phyloP scores from a whole-genome alignment of 2,888 invertebrate species.

The Drosophila kanekoi region DNA sequence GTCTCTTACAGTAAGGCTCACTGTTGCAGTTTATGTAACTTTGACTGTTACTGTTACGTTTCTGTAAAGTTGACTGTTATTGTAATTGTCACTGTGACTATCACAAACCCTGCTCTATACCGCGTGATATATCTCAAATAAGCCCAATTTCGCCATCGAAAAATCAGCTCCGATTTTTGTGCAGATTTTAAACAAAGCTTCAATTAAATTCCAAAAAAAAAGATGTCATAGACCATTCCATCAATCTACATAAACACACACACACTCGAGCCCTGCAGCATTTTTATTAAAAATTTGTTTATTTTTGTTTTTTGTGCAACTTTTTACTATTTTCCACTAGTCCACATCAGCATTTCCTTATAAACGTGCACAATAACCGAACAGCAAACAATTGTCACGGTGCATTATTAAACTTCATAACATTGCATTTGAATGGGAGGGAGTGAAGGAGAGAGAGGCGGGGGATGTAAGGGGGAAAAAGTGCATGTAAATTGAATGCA shows the following conservation, averaged over 20 bases:
- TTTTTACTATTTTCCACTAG: conserved; percentile 1
- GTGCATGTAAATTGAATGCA: conserved; percentile 57
- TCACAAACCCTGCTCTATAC: background rate
- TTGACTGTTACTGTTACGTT: background rate
- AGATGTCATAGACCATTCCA: conserved; percentile 1
- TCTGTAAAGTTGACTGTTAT: too few relatives aligned
- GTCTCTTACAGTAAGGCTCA: too few relatives aligned
- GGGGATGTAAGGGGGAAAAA: conserved; percentile 22
- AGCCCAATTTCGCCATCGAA: background rate
- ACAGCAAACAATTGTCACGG: conserved; percentile 50
- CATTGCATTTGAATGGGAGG: conserved; percentile 19
- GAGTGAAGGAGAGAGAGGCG: conserved; percentile 5
- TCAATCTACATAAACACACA: conserved; percentile 1
- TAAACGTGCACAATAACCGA: conserved; percentile 29
- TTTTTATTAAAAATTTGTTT: conserved; percentile 14
- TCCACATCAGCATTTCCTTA: conserved; percentile 34
- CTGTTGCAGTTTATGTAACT: too few relatives aligned
- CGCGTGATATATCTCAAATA: background rate
- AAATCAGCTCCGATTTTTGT: background rate
- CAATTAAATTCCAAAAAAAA: background rate
- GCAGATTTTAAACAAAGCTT: background rate
- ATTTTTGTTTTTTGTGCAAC: background rate
- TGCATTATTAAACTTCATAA: conserved; percentile 58
- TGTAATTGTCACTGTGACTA: too few relatives aligned
- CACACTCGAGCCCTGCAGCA: conserved; percentile 4